These are phyloP conservation scores for Conus betulinus DNA, from an alignment of 1,140 invertebrate genomes.

Conservation along the genomic window DNA sequence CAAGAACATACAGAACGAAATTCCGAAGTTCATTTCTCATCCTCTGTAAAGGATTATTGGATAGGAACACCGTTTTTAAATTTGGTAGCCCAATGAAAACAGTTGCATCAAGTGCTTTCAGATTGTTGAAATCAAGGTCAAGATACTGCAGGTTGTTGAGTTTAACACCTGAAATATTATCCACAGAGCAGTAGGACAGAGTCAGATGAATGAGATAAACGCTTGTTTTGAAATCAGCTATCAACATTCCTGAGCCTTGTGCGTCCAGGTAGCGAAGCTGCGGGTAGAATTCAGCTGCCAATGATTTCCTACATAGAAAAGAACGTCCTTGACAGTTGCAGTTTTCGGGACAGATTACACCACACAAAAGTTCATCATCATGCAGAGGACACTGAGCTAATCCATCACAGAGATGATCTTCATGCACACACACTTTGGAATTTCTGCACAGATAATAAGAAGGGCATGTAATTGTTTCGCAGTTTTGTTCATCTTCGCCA, in stretches of 20 bases:
- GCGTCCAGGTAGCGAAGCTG: background rate
- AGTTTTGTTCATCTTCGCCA: constrained; percentile 10
- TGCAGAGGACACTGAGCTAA: constrained; percentile 36
- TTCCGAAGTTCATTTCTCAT: background rate
- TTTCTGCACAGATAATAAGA: constrained; percentile 28
- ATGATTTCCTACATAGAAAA: background rate
- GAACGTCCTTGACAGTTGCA: constrained; percentile 31
- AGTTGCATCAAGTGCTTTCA: background rate
- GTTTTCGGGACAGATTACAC: constrained; percentile 43
- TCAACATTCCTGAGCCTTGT: background rate
- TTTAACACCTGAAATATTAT: background rate
- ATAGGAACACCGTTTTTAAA: constrained; percentile 19
- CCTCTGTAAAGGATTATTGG: constrained; percentile 12
- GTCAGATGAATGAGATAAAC: background rate
- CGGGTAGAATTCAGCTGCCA: background rate
- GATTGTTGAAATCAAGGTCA: constrained; percentile 29
- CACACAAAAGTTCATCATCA: constrained; percentile 40
- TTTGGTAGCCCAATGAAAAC: constrained; percentile 13
- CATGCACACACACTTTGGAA: constrained; percentile 32
- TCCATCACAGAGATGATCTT: constrained; percentile 26
- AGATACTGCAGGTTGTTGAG: background rate
- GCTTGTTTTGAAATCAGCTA: background rate
- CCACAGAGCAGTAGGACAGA: background rate
- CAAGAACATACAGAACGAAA: background rate
- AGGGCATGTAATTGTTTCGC: constrained; percentile 22